phyloP scores from a whole-genome alignment of 2,797 vertebrate species.

The Gephyroberyx darwinii region DNA sequence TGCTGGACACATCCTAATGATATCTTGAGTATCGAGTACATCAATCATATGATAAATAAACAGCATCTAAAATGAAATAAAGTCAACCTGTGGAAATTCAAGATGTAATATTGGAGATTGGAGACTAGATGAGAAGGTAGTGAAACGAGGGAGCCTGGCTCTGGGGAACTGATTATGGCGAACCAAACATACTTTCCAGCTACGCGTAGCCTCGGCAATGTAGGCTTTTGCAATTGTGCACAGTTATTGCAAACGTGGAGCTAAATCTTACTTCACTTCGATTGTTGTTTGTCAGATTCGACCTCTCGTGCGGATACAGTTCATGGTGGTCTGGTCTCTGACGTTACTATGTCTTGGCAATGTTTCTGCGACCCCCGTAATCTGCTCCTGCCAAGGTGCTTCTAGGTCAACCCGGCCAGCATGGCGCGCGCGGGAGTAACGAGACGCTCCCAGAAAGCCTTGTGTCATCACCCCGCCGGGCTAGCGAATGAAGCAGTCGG shows the following conservation, averaged over 20 bases:
- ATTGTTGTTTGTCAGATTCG: slow-evolving; percentile 63
- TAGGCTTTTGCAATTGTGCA: slow-evolving; percentile 36
- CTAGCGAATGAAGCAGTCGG: slow-evolving; percentile 54
- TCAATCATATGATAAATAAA: slow-evolving; percentile 26
- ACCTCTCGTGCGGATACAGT: slow-evolving; percentile 41
- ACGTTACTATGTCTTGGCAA: slow-evolving; percentile 54
- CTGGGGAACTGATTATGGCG: neutral
- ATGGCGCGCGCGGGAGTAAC: slow-evolving; percentile 56
- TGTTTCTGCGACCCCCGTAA: slow-evolving; percentile 56
- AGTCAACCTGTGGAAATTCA: slow-evolving; percentile 2
- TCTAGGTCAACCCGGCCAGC: slow-evolving; percentile 43
- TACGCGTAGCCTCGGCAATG: neutral
- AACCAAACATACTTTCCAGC: slow-evolving; percentile 1
- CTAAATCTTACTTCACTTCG: slow-evolving; percentile 34
- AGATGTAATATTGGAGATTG: neutral
- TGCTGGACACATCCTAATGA: slow-evolving; percentile 22
- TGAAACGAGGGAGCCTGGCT: neutral
- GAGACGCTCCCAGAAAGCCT: slow-evolving; percentile 53
- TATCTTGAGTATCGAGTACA: slow-evolving; percentile 28
- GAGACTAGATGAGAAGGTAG: neutral
- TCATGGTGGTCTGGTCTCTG: slow-evolving; percentile 61
- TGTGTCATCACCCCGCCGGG: slow-evolving; percentile 32
- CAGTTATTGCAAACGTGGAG: slow-evolving; percentile 41
- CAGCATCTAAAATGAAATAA: slow-evolving; percentile 12
- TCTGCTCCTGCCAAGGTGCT: slow-evolving; percentile 57